Percentiles rank a stretch among this genome's conserved stretches.
These are phyloP conservation scores for Campoletis sonorensis DNA, from an alignment of 1,140 invertebrate genomes.

Conservation along the genomic window DNA sequence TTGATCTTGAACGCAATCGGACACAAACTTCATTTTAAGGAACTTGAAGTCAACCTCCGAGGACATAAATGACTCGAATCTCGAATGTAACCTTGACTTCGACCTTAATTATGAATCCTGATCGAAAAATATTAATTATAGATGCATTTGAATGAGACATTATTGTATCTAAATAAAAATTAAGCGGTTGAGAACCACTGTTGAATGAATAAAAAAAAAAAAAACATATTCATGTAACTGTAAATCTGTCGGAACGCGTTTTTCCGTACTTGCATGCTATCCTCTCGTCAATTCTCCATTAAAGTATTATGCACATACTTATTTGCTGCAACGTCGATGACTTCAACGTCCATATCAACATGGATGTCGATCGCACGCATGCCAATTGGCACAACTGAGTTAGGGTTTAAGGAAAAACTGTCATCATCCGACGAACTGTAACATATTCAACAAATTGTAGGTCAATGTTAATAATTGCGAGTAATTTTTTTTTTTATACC, in stretches of 20 bases:
- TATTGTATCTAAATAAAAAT: background rate
- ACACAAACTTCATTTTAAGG: too few relatives aligned
- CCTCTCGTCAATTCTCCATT: slow-evolving; percentile 66
- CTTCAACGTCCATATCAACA: slow-evolving; percentile 4
- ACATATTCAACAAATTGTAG: background rate
- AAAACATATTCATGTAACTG: slow-evolving; percentile 29
- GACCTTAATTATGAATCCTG: too few relatives aligned
- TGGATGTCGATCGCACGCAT: background rate
- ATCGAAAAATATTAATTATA: too few relatives aligned
- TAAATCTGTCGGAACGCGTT: slow-evolving; percentile 45
- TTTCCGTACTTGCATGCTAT: slow-evolving; percentile 56
- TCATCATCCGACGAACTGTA: too few relatives aligned
- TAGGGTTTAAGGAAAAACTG: background rate
- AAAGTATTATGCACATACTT: slow-evolving; percentile 61
- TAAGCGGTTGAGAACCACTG: slow-evolving; percentile 32
- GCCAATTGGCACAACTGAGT: slow-evolving; percentile 10
- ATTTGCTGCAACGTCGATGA: slow-evolving; percentile 49
- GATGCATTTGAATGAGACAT: background rate
- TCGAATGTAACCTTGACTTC: too few relatives aligned
- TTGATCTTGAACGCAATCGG: too few relatives aligned
- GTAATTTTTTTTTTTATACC: too few relatives aligned
- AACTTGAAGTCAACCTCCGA: too few relatives aligned
- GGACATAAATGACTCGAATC: too few relatives aligned
- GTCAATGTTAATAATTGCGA: background rate
- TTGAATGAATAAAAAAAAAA: slow-evolving; percentile 31